Evolutionary conservation across 2,888 invertebrate genomes (phyloP), one percentile per base, ranked within the genome.

Genomic region (Catocala fraxini): DNA sequence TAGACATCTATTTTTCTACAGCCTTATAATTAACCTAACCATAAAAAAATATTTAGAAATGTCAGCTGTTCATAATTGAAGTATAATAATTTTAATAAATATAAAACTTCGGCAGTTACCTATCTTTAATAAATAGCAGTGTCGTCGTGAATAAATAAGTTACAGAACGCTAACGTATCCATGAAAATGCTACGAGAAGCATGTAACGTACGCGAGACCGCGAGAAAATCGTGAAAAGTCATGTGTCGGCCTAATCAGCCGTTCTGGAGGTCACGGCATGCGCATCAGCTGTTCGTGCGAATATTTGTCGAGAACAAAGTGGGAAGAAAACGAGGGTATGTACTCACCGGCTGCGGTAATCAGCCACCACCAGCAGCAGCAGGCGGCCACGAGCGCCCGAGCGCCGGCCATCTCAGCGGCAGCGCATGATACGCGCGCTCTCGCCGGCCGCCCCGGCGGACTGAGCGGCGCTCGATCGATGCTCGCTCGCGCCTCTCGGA

Each of bases 361-460:
- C 88, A 94, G 92, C 94, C 93, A 94, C 93, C 93, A 94, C 91
- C 92, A 92, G 90, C 89, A 91, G 88, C 89, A 92, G 90, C 90
- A 92, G 90, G 89, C 93, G 93, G 91, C 90, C 86, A 91, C 90
- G 91, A 94, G 94, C 93, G 94, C 91, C 94, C 93, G 93, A 92
- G 92, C 92, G 94, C 93, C 93, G 94, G 94, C 92, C 94, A 94
- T 94, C 57, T 92, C 86, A 94, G 91, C 90, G 93, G 85, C 89
- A 89, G 91, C 94, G 94, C 94, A 94, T 94, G 89, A 90, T 83
- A 92, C 92, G 92, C 87, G 94, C 93, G 93, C 91, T 91, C 91
- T 89, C 87, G 92, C 93, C 93, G 93, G 93, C 93, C 93, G 93
- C 92, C 92, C 93, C 93, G 93, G 92, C 93, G 89, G 92, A 93